These are phyloP conservation scores for Nasua narica DNA, from an alignment of 2,797 vertebrate species.

Conservation along the genomic window DNA sequence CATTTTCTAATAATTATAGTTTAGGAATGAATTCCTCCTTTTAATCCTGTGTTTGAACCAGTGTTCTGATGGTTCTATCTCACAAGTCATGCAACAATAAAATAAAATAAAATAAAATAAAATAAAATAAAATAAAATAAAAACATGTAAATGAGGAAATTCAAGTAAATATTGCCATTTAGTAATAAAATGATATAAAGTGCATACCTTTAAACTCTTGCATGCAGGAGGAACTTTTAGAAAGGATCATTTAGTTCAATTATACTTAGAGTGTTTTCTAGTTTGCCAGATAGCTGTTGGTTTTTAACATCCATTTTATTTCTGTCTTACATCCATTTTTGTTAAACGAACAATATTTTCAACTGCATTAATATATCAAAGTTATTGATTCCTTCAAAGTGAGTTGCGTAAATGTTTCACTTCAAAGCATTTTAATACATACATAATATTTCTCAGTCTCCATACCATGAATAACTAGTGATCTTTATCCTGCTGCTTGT, in stretches of 20 bases:
- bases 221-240: background rate
- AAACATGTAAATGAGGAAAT: constrained; percentile 6
- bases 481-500: constrained; percentile 6
- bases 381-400: constrained; percentile 47
- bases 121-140: background rate
- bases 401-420: constrained; percentile 44
- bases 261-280: constrained; percentile 10
- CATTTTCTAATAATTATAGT: background rate
- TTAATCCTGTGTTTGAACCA: background rate
- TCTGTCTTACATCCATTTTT: constrained; percentile 38
- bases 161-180: constrained; percentile 3
- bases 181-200: background rate
- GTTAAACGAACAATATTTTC: constrained; percentile 51
- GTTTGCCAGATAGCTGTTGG: background rate
- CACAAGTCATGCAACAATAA: constrained; percentile 12
- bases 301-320: constrained; percentile 47
- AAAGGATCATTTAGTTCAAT: constrained; percentile 38
- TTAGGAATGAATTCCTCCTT: background rate
- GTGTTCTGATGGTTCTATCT: background rate
- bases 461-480: background rate
- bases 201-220: background rate
- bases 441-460: constrained; percentile 29
- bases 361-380: constrained; percentile 27
- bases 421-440: constrained; percentile 45
- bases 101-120: background rate